Evolutionary conservation across 2,113 vertebrate genomes (phyloP).

Genomic region (Carassius carassius): DNA sequence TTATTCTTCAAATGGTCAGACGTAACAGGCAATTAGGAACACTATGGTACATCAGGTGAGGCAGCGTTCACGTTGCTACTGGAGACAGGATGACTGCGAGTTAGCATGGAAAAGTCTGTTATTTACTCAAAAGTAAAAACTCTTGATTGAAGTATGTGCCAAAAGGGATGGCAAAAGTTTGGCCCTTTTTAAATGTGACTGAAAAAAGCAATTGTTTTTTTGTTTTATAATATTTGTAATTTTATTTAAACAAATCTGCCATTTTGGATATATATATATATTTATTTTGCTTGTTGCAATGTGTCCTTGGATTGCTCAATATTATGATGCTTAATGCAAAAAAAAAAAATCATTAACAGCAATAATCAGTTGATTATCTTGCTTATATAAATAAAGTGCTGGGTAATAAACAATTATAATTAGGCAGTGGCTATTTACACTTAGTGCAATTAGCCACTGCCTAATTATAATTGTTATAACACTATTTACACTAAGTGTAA

Average conservation of each 20-base stretch:
- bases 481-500: too few relatives aligned
- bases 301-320: background rate
- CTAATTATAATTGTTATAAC: too few relatives aligned
- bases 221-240: background rate
- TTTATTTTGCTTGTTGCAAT: background rate
- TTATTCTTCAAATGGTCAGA: constrained; percentile 39
- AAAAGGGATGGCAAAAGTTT: background rate
- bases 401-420: background rate
- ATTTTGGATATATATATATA: background rate
- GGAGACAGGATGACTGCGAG: background rate
- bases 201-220: background rate
- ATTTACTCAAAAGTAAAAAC: background rate
- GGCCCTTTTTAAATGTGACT: background rate
- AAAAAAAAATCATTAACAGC: too few relatives aligned
- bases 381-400: too few relatives aligned
- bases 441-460: too few relatives aligned
- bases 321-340: background rate
- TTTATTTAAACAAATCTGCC: background rate
- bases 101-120: background rate
- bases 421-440: too few relatives aligned
- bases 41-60: background rate
- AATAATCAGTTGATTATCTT: too few relatives aligned
- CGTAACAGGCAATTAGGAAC: constrained; percentile 10
- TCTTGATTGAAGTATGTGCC: background rate
- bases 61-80: constrained; percentile 9